Base-by-base conservation (phyloP, 37 sponge, comb jelly and placozoan genomes). In the Chondrosia reniformis region DNA sequence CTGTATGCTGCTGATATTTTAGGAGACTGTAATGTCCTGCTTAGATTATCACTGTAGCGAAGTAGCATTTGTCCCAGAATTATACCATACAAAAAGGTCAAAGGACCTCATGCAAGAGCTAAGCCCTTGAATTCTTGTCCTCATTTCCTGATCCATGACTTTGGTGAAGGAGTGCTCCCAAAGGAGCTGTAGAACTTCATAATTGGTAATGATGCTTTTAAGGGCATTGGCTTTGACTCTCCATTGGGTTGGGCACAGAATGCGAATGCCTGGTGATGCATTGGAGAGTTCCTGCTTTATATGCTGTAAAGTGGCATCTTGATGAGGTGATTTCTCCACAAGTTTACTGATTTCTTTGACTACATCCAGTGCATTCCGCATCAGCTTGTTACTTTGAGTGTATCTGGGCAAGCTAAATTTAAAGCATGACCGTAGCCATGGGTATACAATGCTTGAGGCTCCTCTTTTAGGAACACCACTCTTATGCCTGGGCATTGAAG, bases 1-100 rank as follows among this genome's bases (percentile, higher is more conserved):
- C 79, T 39, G n/a, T n/a, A n/a, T n/a, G 79, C 63, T 41, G 79
- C 79, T 27, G 79, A 78, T 61, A 78, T 78, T 25, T 40, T 58
- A 17, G 46, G 21, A 63, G 39, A 39, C 33, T 78, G 79, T 27
- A 78, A 65, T 15, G 45, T 43, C 30, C 54, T 34, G 46, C 79
- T 63, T 28, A 78, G 79, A 38, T 78, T 78, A 44, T 78, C 44
- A 49, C 52, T 62, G 63, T 62, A 28, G 24, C 63, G 63, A 9
- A n/a, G 63, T 28, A 62, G 24, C 63, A 62, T 62, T n/a, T 62
- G 27, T 8, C 63, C 63, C 13, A 62, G 13, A 9, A 22, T n/a
- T 62, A 62, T n/a, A 62, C 21, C 63, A 62, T 27, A 62, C 15
- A 19, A 49, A 49, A n/a, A 49, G 15, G 52, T 49, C 52, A 49